Evolutionary conservation across 1,140 invertebrate species (phyloP).

Genomic region (Aricia agestis): DNA sequence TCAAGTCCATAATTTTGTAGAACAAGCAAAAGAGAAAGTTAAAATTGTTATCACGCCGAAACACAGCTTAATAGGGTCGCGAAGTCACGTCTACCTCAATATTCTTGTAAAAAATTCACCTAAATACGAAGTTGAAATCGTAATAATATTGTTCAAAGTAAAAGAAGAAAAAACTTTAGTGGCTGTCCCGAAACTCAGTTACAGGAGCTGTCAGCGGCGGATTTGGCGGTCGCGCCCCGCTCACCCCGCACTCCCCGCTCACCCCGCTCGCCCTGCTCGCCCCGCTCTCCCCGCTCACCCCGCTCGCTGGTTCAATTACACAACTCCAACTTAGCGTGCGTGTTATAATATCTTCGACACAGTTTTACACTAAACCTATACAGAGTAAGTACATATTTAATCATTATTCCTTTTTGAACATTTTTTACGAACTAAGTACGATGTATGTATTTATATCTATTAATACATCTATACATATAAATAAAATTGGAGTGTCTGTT

Average conservation of each 20-base stretch:
- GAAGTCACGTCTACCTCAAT: constrained; percentile 22
- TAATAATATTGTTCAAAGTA: constrained; percentile 46
- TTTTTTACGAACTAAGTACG: no score
- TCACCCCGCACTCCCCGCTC: no score
- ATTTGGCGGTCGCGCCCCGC: constrained; percentile 28
- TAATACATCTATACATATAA: no score
- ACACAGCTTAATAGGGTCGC: constrained; percentile 13
- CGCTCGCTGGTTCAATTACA: constrained; percentile 45
- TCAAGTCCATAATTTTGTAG: not conserved
- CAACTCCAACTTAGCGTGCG: constrained; percentile 45
- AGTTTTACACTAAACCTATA: constrained; percentile 14
- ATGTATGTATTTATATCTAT: no score
- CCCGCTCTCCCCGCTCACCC: no score
- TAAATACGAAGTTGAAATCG: constrained; percentile 32
- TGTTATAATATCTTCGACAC: constrained; percentile 34
- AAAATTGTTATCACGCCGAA: not conserved
- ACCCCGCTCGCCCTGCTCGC: no score
- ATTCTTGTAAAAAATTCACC: constrained; percentile 14
- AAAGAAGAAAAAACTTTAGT: constrained; percentile 41
- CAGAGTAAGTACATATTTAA: no score
- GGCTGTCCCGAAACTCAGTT: constrained; percentile 48
- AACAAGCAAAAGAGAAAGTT: not conserved
- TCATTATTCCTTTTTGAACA: no score
- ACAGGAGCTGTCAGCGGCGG: constrained; percentile 45
- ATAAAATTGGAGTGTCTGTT: no score